These are phyloP conservation scores for Timandra comae DNA, from an alignment of 2,888 invertebrate species.

Conservation along the genomic window DNA sequence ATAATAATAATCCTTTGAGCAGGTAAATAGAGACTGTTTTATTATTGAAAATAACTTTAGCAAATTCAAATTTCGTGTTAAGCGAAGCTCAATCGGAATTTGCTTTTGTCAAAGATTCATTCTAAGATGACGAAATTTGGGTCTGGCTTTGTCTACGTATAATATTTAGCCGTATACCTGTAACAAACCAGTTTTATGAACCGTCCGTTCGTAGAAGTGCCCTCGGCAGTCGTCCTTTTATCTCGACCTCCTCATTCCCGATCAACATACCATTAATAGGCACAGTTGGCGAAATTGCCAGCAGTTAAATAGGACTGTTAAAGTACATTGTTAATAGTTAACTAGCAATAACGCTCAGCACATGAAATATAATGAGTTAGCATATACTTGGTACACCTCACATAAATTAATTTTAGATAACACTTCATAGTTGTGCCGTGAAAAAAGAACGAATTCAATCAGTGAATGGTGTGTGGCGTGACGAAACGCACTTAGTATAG, in stretches of 20 bases:
- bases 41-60: no score
- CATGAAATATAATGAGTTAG: no score
- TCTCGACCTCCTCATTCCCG: conserved; percentile 39
- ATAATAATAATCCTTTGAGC: no score
- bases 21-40: no score
- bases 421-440: no score
- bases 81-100: conserved; percentile 54
- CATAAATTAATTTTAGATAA: no score
- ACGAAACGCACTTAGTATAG: conserved; percentile 41
- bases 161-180: conserved; percentile 70
- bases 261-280: conserved; percentile 27
- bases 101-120: conserved; percentile 54
- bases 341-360: no score
- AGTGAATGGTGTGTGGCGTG: conserved; percentile 37
- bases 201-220: conserved; percentile 50
- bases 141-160: conserved; percentile 62
- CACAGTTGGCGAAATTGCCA: conserved; percentile 29
- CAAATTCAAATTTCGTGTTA: conserved; percentile 23
- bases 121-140: conserved; percentile 52
- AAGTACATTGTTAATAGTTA: no score
- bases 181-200: conserved; percentile 59
- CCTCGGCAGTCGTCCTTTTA: conserved; percentile 43
- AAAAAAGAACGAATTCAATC: conserved; percentile 27
- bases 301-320: no score
- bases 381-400: no score